Evolutionary conservation across 2,797 vertebrate species (phyloP).

Genomic region (Arctocebus calabarensis): DNA sequence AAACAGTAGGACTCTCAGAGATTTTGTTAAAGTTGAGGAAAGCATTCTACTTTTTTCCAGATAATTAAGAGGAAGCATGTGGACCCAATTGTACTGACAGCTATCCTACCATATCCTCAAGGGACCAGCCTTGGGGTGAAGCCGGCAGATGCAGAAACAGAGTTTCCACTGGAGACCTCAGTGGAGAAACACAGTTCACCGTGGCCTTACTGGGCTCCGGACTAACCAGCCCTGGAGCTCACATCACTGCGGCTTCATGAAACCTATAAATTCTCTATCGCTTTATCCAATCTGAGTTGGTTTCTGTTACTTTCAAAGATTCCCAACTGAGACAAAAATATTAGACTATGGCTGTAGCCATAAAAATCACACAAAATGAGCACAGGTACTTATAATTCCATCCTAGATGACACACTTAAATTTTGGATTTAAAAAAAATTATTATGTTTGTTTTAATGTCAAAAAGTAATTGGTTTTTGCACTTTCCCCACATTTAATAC

Average conservation of each 20-base stretch:
- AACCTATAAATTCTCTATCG: background rate
- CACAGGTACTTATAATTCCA: background rate
- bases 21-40: background rate
- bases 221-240: background rate
- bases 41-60: background rate
- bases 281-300: background rate
- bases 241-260: background rate
- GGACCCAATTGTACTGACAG: background rate
- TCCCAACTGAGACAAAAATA: background rate
- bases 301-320: background rate
- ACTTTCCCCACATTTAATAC: background rate
- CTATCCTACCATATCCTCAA: background rate
- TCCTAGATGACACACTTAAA: background rate
- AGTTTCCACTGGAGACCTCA: too few relatives aligned
- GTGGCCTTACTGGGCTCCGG: background rate
- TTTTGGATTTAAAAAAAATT: background rate
- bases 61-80: background rate
- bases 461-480: background rate
- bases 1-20: background rate
- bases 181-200: background rate
- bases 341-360: background rate
- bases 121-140: background rate
- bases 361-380: constrained; percentile 26
- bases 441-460: constrained; percentile 30
- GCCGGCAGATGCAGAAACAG: background rate